Percentiles rank a stretch among this genome's conserved stretches.
Conservation (phyloP, 1,140 invertebrate species). For the Nasonia longicornis region DNA sequence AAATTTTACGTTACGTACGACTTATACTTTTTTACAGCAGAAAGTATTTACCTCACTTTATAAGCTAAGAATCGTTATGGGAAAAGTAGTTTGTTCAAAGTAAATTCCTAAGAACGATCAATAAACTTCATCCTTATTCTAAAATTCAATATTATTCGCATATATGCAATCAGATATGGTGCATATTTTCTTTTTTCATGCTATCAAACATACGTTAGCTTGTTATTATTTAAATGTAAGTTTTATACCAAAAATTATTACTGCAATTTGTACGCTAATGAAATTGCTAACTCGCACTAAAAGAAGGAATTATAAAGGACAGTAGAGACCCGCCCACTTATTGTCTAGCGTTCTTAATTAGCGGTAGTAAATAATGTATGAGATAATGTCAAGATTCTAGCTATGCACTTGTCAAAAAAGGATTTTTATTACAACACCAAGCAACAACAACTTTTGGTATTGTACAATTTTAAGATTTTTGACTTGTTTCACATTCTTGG, state of each 20-base stretch:
- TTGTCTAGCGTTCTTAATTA: conserved; percentile 25
- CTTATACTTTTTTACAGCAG: conserved; percentile 20
- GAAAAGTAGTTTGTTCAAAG: not conserved
- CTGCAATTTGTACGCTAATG: not conserved
- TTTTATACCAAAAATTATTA: not conserved
- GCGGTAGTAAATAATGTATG: not conserved
- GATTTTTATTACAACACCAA: conserved; percentile 8
- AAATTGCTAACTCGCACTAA: not conserved
- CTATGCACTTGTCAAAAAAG: not conserved
- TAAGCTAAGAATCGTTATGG: not conserved
- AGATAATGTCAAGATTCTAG: not conserved
- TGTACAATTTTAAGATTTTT: not conserved
- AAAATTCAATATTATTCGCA: conserved; percentile 24
- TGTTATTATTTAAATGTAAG: not conserved
- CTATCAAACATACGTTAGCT: not conserved
- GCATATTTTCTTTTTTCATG: not conserved
- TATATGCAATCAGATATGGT: conserved; percentile 13
- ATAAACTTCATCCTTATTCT: conserved; percentile 19
- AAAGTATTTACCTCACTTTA: conserved; percentile 19
- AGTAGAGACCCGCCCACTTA: conserved; percentile 14
- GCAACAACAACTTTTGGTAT: not conserved
- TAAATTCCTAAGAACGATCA: conserved; percentile 20
- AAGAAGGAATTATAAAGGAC: conserved; percentile 16
- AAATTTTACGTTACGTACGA: conserved; percentile 19
- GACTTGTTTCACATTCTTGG: not conserved